A percentile compares a stretch with the other conserved stretches of the same genome.
phyloP scores from a whole-genome alignment of 2,888 invertebrate genomes.

The Oligia fasciuncula region DNA sequence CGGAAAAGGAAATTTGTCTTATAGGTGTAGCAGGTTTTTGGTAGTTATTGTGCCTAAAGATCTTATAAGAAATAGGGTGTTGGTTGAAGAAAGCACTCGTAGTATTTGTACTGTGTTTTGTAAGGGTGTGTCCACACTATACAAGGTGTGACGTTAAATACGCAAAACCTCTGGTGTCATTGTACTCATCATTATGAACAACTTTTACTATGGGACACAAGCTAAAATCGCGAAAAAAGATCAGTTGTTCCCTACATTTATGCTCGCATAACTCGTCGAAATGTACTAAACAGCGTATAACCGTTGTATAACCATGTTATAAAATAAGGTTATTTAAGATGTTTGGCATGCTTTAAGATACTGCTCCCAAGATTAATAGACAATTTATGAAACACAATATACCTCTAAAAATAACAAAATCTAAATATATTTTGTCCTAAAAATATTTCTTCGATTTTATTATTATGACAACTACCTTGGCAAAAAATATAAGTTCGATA shows the following conservation, averaged over 20 bases:
- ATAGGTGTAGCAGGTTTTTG: neutral
- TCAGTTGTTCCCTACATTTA: too few species aligned
- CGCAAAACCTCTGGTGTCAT: too few species aligned
- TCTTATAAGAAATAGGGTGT: conserved; percentile 24
- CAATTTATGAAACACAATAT: too few species aligned
- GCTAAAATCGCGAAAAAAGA: too few species aligned
- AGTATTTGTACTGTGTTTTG: conserved; percentile 39
- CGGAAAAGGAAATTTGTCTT: neutral
- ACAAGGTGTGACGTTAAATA: too few species aligned
- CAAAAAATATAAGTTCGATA: neutral
- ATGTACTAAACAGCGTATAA: too few species aligned
- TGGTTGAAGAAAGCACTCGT: conserved; percentile 57
- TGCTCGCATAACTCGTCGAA: too few species aligned
- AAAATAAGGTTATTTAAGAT: too few species aligned
- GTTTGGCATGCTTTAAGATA: neutral
- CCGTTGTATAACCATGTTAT: too few species aligned
- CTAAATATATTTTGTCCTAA: neutral
- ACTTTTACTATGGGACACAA: too few species aligned
- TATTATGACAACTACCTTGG: neutral
- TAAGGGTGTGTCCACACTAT: neutral
- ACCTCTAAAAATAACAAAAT: too few species aligned
- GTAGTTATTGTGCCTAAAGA: neutral
- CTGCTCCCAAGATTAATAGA: neutral
- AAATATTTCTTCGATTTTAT: neutral
- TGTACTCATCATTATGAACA: too few species aligned